Percentiles rank a stretch among this genome's conserved stretches.
Evolutionary conservation across 2,113 vertebrate species (phyloP).

Genomic region (Zosterops pallidus): DNA sequence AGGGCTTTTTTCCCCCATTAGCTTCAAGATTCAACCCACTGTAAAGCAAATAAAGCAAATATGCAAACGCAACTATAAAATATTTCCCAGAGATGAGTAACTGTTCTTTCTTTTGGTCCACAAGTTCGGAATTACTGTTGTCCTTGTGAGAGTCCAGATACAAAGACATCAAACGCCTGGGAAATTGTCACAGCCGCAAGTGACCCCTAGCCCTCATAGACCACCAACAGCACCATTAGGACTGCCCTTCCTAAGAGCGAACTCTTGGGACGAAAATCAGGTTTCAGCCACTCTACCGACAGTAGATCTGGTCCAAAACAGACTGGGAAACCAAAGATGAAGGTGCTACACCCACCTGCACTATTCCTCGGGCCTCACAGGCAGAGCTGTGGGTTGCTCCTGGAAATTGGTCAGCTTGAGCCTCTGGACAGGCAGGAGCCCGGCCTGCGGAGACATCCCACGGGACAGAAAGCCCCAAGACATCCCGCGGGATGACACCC

Average conservation of each 20-base stretch:
- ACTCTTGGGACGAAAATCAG: background rate
- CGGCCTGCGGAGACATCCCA: background rate
- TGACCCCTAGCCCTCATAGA: background rate
- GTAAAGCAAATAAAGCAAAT: background rate
- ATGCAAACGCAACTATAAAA: background rate
- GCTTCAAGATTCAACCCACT: background rate
- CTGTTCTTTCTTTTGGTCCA: background rate
- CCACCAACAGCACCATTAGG: rapidly evolving
- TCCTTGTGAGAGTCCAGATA: background rate
- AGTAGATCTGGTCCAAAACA: background rate
- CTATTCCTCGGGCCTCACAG: background rate
- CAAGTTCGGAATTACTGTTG: background rate
- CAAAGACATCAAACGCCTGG: rapidly evolving
- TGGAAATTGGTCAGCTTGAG: background rate
- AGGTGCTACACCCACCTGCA: background rate
- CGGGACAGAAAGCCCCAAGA: background rate
- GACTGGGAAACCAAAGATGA: background rate
- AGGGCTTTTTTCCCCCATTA: rapidly evolving
- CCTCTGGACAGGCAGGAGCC: background rate
- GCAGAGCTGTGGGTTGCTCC: background rate
- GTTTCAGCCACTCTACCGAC: background rate
- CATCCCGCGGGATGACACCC: background rate
- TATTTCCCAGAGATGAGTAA: background rate
- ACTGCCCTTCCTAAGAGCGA: rapidly evolving
- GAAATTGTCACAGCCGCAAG: background rate